These are phyloP conservation scores for Drosophila macrospina DNA, from an alignment of 2,888 invertebrate genomes.

Conservation along the genomic window DNA sequence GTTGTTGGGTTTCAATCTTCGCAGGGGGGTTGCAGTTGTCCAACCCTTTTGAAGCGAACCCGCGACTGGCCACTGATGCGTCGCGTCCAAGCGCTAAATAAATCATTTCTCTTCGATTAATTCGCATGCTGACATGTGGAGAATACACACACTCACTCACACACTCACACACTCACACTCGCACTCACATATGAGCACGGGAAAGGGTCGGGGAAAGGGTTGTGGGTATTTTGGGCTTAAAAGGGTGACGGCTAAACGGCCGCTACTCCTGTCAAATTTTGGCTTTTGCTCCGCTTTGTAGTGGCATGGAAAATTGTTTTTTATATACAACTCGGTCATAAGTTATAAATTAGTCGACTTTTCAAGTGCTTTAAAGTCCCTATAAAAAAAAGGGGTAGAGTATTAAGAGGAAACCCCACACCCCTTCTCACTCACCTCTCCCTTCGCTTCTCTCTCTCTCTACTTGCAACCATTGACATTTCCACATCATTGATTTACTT, in stretches of 20 bases:
- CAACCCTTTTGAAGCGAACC: slow-evolving; percentile 63
- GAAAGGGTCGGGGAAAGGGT: slow-evolving; percentile 39
- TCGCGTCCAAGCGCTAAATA: slow-evolving; percentile 81
- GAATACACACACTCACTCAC: slow-evolving; percentile 46
- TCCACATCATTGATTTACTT: slow-evolving; percentile 73
- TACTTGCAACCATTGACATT: slow-evolving; percentile 61
- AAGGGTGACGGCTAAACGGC: slow-evolving; percentile 72
- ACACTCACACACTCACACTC: slow-evolving; percentile 35
- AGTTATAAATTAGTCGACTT: slow-evolving; percentile 83
- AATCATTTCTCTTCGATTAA: slow-evolving; percentile 86
- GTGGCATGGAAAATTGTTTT: slow-evolving; percentile 85
- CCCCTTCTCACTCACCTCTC: slow-evolving; percentile 8
- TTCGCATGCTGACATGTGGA: slow-evolving; percentile 85
- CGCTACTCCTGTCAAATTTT: slow-evolving; percentile 82
- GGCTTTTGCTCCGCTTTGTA: slow-evolving; percentile 84
- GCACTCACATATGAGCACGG: slow-evolving; percentile 37
- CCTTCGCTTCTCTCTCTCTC: background rate
- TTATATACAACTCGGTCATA: slow-evolving; percentile 75
- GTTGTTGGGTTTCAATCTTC: slow-evolving; percentile 12
- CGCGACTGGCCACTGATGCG: slow-evolving; percentile 72
- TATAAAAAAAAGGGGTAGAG: slow-evolving; percentile 48
- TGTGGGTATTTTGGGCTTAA: slow-evolving; percentile 35
- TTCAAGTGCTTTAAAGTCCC: slow-evolving; percentile 71
- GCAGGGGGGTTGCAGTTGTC: slow-evolving; percentile 36
- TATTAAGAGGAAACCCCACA: slow-evolving; percentile 22